phyloP scores from a whole-genome alignment of 2,113 vertebrate genomes.

The Erythrolamprus reginae region DNA sequence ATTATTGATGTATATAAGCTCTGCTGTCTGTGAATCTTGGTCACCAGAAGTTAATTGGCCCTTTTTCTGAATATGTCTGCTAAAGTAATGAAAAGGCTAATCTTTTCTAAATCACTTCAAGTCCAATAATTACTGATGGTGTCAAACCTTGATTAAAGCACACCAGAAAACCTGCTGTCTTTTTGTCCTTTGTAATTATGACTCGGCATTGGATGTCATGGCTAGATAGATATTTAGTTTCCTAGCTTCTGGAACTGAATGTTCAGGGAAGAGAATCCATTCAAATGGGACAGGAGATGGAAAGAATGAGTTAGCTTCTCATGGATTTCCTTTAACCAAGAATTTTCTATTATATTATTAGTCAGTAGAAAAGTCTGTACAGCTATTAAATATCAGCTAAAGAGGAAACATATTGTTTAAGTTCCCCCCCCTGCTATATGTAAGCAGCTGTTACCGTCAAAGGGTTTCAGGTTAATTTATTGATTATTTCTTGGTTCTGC shows the following conservation, averaged over 20 bases:
- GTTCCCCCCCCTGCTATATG: constrained; percentile 9
- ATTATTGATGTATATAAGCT: neutral
- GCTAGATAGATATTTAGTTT: constrained; percentile 69
- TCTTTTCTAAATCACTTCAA: constrained; percentile 73
- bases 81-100: constrained; percentile 71
- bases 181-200: constrained; percentile 74
- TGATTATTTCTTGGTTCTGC: constrained; percentile 41
- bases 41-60: constrained; percentile 13
- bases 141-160: constrained; percentile 74
- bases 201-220: constrained; percentile 42
- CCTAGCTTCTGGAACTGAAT: constrained; percentile 55
- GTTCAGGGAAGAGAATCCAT: constrained; percentile 52
- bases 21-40: neutral
- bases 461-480: constrained; percentile 7
- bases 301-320: constrained; percentile 49
- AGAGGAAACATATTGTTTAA: constrained; percentile 15
- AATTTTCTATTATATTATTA: constrained; percentile 55
- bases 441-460: constrained; percentile 46
- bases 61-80: constrained; percentile 34
- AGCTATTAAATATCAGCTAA: constrained; percentile 64
- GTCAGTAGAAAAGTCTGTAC: constrained; percentile 23
- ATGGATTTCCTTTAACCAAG: constrained; percentile 42
- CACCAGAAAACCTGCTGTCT: constrained; percentile 70
- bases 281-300: constrained; percentile 38
- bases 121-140: constrained; percentile 75